These are phyloP conservation scores for Florisuga fusca DNA, from an alignment of 2,797 vertebrate species.

Conservation along the genomic window DNA sequence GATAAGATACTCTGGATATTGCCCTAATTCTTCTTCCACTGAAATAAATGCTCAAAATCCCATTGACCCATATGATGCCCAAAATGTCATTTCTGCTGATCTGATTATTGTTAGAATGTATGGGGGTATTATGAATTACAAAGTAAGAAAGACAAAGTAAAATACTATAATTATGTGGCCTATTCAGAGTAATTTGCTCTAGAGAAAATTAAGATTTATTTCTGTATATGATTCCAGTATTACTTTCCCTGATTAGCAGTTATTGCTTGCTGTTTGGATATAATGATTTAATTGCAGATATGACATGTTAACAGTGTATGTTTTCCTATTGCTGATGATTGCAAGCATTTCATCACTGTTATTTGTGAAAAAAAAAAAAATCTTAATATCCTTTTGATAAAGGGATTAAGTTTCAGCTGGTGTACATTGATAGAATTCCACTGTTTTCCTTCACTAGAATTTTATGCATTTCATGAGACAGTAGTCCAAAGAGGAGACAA, in stretches of 20 bases:
- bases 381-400: background rate
- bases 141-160: conserved; percentile 3
- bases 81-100: conserved; percentile 1
- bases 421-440: background rate
- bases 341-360: background rate
- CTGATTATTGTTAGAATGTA: background rate
- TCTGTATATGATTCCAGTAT: conserved; percentile 1
- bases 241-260: conserved; percentile 38
- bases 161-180: conserved; percentile 38
- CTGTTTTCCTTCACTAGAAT: background rate
- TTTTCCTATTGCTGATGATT: conserved; percentile 47
- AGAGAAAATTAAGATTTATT: conserved; percentile 55
- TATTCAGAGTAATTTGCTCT: background rate
- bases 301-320: background rate
- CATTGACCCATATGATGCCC: background rate
- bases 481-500: background rate
- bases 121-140: background rate
- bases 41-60: background rate
- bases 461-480: background rate
- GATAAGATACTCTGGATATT: background rate
- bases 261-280: conserved; percentile 34
- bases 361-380: background rate
- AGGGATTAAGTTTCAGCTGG: background rate
- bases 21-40: background rate
- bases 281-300: conserved; percentile 58